Evolutionary conservation across 2,113 vertebrate genomes (phyloP), one percentile per base, ranked within the genome.

Genomic region (Ivindomyrus marchei): DNA sequence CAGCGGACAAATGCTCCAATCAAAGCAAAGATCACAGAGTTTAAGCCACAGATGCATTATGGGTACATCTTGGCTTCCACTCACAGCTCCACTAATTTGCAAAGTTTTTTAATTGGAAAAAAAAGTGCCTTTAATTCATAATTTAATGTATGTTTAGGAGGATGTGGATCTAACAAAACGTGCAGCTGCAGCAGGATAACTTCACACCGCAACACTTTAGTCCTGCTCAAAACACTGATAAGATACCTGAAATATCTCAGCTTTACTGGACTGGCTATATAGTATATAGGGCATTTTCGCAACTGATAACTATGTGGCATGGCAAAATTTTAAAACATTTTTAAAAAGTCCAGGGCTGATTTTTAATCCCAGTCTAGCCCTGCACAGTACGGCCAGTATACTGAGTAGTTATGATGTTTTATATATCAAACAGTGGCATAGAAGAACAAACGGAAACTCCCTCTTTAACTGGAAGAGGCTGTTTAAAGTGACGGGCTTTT

Each of bases 91-190:
- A 19, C 1, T 52, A 50, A 31, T 87, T 87, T 87, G 49, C 49
- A 53, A 52, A 31, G 27, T 52, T 87, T 86, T 53, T 47, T 47
- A 24, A 85, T 85, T 42, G 4, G 31, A 36, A 36, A 42, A 19
- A 31, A 77, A 80, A 80, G 13, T 80, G 47, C 21, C 31, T 56
- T 87, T 87, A 52, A 53, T 87, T 87, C 49, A 52, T 87, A 87
- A 27, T 87, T 87, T 27, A 56, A 36, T 31, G 4, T 31, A 52
- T 17, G 31, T 56, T 56, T 87, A 39, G 4, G 50, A 56, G n/a
- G n/a, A 53, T 15, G 49, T 27, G n/a, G 3, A 87, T 87, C n/a
- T 87, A 13, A 87, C n/a, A 19, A 87, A 87, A 39, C 1, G 13
- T 47, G 6, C 15, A 86, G 27, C 36, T 13, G 42, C 3, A 42